These are phyloP conservation scores for Brachyptera risi DNA, from an alignment of 2,888 invertebrate genomes.

Conservation along the genomic window DNA sequence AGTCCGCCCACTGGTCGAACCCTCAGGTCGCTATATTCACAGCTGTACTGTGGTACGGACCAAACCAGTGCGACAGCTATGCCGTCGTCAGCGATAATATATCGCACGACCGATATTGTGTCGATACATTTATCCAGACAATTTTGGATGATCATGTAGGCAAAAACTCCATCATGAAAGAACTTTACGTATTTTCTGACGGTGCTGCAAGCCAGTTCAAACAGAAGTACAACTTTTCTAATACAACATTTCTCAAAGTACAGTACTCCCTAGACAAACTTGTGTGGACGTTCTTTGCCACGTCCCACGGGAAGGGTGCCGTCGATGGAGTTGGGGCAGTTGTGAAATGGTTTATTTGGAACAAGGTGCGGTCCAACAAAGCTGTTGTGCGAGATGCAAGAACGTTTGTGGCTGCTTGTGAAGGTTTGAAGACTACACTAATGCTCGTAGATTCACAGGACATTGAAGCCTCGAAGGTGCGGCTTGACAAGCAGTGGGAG, in stretches of 20 bases:
- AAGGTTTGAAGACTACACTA: neutral
- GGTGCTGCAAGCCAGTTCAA: neutral
- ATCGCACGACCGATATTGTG: constrained; percentile 18
- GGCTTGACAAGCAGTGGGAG: neutral
- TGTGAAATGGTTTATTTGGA: too few relatives aligned
- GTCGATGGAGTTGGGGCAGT: too few relatives aligned
- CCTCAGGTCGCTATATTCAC: constrained; percentile 17
- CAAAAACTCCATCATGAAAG: neutral
- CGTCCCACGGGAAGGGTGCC: too few relatives aligned
- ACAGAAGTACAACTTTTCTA: neutral
- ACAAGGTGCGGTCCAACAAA: neutral
- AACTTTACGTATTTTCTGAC: neutral
- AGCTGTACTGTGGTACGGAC: constrained; percentile 19
- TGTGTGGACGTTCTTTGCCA: too few relatives aligned
- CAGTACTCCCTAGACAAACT: too few relatives aligned
- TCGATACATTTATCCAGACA: neutral
- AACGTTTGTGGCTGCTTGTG: neutral
- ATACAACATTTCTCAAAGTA: neutral
- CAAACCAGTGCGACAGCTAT: constrained; percentile 14
- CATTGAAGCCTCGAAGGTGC: neutral
- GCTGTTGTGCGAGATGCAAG: neutral
- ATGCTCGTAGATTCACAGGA: neutral
- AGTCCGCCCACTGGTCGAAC: constrained; percentile 14
- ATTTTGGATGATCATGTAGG: neutral
- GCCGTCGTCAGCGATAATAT: constrained; percentile 12